These are phyloP conservation scores for Antennarius maculatus DNA, from an alignment of 2,797 vertebrate species.

Conservation along the genomic window DNA sequence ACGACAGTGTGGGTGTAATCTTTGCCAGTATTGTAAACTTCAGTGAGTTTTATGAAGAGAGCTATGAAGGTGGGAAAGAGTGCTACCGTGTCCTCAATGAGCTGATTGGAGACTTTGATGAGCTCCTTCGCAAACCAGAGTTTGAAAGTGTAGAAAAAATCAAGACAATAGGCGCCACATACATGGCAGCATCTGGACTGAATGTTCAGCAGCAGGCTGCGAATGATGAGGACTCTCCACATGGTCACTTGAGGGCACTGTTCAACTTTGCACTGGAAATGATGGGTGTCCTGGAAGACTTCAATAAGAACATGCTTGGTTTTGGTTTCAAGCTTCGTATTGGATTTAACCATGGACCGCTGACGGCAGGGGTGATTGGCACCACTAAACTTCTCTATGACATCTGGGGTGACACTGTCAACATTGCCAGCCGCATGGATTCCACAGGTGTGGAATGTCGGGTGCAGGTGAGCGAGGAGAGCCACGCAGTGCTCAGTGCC, in stretches of 20 bases:
- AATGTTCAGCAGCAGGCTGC: slow-evolving; percentile 86
- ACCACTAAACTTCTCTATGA: slow-evolving; percentile 98
- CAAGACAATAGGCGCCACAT: slow-evolving; percentile 99
- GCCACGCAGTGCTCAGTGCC: slow-evolving; percentile 88
- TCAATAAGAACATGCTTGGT: slow-evolving; percentile 99
- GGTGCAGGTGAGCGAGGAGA: slow-evolving; percentile 98
- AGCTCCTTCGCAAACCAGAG: slow-evolving; percentile 88
- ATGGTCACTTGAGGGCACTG: slow-evolving; percentile 90
- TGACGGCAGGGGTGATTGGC: slow-evolving; percentile 96
- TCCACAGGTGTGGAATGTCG: slow-evolving; percentile 96
- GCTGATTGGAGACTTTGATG: slow-evolving; percentile 96
- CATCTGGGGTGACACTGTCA: slow-evolving; percentile 99
- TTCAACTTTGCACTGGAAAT: slow-evolving; percentile 97
- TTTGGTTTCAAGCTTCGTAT: slow-evolving; percentile 97
- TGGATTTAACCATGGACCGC: slow-evolving; percentile 95
- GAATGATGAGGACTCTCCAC: slow-evolving; percentile 80
- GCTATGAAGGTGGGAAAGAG: slow-evolving; percentile 97
- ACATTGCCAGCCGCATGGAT: slow-evolving; percentile 99
- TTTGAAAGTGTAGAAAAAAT: slow-evolving; percentile 97
- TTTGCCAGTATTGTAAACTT: slow-evolving; percentile 99
- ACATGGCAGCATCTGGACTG: slow-evolving; percentile 97
- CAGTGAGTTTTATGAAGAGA: slow-evolving; percentile 98
- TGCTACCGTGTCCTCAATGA: slow-evolving; percentile 98
- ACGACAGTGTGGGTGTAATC: slow-evolving; percentile 94
- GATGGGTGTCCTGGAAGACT: slow-evolving; percentile 98